These are phyloP conservation scores for Sialia sialis DNA, from an alignment of 2,113 vertebrate genomes.

Conservation along the genomic window DNA sequence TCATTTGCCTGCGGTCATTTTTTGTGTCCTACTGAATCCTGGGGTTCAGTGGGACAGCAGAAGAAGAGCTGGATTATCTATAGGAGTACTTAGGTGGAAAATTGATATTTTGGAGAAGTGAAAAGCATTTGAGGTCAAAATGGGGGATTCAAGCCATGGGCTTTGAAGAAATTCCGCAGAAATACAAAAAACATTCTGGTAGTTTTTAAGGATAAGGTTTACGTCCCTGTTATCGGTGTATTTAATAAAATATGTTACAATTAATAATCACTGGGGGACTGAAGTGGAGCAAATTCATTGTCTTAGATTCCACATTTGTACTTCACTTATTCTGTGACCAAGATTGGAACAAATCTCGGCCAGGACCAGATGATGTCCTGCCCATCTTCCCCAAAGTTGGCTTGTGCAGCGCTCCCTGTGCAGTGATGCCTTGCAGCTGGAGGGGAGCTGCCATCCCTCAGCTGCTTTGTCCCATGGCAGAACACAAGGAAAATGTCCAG, in stretches of 20 bases:
- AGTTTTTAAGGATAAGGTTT: background rate
- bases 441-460: background rate
- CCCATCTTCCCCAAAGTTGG: background rate
- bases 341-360: fast-evolving
- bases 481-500: background rate
- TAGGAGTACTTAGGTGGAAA: background rate
- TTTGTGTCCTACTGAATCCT: background rate
- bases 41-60: background rate
- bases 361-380: background rate
- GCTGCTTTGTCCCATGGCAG: background rate
- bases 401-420: fast-evolving
- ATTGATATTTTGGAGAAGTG: background rate
- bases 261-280: background rate
- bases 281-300: background rate
- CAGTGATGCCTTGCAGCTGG: fast-evolving
- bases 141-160: background rate
- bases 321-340: background rate
- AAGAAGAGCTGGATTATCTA: background rate
- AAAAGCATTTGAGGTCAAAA: background rate
- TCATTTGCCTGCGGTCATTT: background rate
- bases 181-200: fast-evolving
- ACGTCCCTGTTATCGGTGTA: background rate
- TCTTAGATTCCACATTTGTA: background rate
- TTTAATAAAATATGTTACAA: fast-evolving
- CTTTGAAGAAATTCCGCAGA: background rate